Percentiles rank a stretch among this genome's conserved stretches.
These are phyloP conservation scores for Clarias gariepinus DNA, from an alignment of 2,113 vertebrate species.

Conservation along the genomic window DNA sequence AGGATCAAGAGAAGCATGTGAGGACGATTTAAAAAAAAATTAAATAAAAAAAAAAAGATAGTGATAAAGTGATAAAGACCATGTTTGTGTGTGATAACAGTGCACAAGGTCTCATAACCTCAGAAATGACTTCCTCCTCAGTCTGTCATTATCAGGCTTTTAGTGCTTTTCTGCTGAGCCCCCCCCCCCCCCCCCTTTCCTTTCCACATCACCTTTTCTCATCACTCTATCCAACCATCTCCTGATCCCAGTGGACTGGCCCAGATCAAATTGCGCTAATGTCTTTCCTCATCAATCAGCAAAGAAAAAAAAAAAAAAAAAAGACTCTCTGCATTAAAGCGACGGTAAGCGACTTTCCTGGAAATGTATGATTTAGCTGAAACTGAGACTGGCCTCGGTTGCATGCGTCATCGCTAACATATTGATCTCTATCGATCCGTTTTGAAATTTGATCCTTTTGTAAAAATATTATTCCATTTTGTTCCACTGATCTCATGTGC, in stretches of 20 bases:
- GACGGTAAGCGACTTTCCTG: constrained; percentile 14
- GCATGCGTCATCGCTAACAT: not conserved
- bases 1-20: not conserved
- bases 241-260: constrained; percentile 12
- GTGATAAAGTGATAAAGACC: not conserved
- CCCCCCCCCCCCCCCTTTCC: not conserved
- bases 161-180: not conserved
- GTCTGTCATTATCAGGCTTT: constrained; percentile 7
- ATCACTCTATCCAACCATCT: not conserved
- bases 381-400: not conserved
- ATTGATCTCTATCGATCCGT: not conserved
- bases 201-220: not conserved
- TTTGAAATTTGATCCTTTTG: not conserved
- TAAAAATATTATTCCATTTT: not conserved
- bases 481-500: not conserved
- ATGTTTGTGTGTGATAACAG: constrained; percentile 2
- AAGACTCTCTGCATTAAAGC: not conserved
- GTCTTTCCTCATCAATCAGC: not conserved
- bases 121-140: constrained; percentile 4
- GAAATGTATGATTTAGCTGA: not conserved
- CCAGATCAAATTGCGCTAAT: constrained; percentile 11
- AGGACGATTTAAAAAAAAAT: not conserved
- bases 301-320: not conserved
- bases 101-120: not conserved
- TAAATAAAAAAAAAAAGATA: not conserved